phyloP scores from a whole-genome alignment of 2,888 invertebrate species.

The Tipula lateralis region DNA sequence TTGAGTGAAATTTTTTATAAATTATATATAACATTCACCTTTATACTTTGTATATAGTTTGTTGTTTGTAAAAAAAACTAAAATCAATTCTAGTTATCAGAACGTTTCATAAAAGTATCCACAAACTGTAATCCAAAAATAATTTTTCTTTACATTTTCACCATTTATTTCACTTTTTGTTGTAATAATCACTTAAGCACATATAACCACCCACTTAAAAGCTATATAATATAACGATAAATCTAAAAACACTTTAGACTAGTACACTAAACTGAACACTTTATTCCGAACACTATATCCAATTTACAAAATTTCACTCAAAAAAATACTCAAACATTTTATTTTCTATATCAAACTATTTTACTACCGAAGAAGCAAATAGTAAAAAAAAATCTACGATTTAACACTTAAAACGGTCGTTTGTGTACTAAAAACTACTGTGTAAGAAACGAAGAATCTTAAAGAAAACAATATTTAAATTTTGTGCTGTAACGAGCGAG shows the following conservation, averaged over 20 bases:
- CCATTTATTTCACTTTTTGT: background rate
- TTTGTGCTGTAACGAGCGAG: background rate
- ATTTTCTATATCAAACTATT: background rate
- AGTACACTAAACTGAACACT: no score
- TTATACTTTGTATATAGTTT: no score
- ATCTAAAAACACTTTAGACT: background rate
- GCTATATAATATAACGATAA: no score
- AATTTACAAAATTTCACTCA: background rate
- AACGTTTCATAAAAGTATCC: background rate
- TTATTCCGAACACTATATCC: no score
- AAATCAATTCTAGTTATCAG: background rate
- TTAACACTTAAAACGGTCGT: slow-evolving; percentile 1
- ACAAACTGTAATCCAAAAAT: background rate
- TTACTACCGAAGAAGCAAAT: background rate
- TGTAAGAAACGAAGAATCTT: background rate
- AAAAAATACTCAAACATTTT: background rate
- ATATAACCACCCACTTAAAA: background rate
- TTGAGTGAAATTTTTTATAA: background rate
- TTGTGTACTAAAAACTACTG: slow-evolving; percentile 9
- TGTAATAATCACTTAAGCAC: background rate
- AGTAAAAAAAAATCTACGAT: background rate
- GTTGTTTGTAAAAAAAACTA: background rate
- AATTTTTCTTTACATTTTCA: background rate
- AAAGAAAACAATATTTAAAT: background rate
- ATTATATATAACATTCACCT: background rate